phyloP scores from a whole-genome alignment of 2,797 vertebrate species.

The Catamblyrhynchus diadema region DNA sequence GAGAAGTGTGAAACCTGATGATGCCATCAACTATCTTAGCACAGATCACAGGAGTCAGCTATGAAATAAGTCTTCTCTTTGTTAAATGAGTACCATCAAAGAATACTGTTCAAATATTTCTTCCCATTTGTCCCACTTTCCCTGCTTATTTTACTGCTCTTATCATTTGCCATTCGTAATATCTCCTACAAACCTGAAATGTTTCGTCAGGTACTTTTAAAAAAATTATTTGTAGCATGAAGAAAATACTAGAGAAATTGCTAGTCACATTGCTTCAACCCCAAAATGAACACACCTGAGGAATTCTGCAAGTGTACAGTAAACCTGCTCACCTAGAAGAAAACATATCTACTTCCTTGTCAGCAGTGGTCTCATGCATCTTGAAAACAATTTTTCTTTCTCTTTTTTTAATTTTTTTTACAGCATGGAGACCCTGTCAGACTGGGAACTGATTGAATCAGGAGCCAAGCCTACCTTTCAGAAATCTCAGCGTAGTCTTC shows the following conservation, averaged over 20 bases:
- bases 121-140: not conserved
- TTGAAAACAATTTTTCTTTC: not conserved
- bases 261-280: not conserved
- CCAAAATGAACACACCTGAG: not conserved
- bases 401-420: not conserved
- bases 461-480: not conserved
- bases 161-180: not conserved
- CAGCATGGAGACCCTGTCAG: not conserved
- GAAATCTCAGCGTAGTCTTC: not conserved
- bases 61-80: not conserved
- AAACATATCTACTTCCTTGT: not conserved
- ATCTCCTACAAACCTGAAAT: not conserved
- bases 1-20: not conserved
- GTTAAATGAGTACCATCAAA: not conserved
- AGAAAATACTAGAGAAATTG: not conserved
- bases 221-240: not conserved
- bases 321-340: not conserved
- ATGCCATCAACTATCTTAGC: not conserved
- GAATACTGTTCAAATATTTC: not conserved
- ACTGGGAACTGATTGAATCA: not conserved
- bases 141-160: not conserved
- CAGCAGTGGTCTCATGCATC: not conserved
- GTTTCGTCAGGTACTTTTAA: not conserved
- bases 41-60: not conserved
- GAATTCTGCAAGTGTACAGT: not conserved